These are phyloP conservation scores for Atta colombica DNA, from an alignment of 1,140 invertebrate species.

Conservation along the genomic window DNA sequence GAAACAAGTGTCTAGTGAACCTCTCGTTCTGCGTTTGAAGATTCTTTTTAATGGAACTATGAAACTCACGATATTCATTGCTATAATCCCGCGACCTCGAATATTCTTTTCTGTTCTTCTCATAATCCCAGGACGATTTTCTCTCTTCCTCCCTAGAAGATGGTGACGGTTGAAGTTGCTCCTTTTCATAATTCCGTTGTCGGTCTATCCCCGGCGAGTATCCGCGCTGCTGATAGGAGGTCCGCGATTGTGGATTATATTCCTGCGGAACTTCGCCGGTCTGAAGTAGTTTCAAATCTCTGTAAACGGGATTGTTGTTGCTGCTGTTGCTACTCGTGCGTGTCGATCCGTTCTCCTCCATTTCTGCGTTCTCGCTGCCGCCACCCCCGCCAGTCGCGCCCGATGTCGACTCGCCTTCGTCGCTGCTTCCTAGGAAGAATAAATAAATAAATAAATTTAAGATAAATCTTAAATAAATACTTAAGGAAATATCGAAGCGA, in stretches of 20 bases:
- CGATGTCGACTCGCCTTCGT: conserved; percentile 82
- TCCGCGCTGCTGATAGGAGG: conserved; percentile 62
- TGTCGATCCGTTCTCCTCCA: conserved; percentile 82
- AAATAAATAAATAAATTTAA: not conserved
- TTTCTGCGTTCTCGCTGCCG: conserved; percentile 75
- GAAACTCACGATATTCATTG: conserved; percentile 81
- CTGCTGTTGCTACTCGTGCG: conserved; percentile 70
- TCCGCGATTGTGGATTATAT: conserved; percentile 71
- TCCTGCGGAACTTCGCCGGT: conserved; percentile 72
- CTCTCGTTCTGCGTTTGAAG: not conserved
- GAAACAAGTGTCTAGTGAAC: not conserved
- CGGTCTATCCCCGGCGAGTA: conserved; percentile 73
- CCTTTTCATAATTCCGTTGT: conserved; percentile 68
- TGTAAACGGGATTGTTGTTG: conserved; percentile 71
- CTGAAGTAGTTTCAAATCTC: conserved; percentile 75
- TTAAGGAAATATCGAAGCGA: not conserved
- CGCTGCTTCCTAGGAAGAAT: conserved; percentile 82
- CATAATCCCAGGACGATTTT: conserved; percentile 78
- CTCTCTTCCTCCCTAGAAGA: conserved; percentile 75
- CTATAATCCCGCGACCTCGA: conserved; percentile 66
- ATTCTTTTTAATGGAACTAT: not conserved
- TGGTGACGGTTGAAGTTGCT: conserved; percentile 49
- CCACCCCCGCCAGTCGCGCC: conserved; percentile 69
- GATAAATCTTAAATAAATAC: not conserved
- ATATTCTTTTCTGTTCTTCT: conserved; percentile 72